phyloP scores from a whole-genome alignment of 2,113 vertebrate genomes.

The Craseonycteris thonglongyai region DNA sequence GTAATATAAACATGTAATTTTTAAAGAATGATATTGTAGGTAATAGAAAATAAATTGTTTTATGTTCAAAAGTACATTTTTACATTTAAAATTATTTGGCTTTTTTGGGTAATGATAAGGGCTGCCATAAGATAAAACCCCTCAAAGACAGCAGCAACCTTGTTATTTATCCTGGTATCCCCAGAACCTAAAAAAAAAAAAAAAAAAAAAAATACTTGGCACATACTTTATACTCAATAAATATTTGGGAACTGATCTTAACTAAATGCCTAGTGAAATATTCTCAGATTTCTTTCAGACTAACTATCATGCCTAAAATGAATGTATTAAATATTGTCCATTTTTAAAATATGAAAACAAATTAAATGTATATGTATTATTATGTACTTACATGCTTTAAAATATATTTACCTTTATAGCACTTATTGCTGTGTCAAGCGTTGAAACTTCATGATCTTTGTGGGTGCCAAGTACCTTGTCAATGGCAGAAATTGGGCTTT shows the following conservation, averaged over 20 bases:
- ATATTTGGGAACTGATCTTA: not conserved
- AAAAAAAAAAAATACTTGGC: not conserved
- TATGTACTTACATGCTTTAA: not conserved
- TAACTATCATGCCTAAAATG: not conserved
- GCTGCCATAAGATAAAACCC: not conserved
- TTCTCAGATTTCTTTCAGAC: not conserved
- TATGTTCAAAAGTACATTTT: not conserved
- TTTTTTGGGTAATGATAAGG: not conserved
- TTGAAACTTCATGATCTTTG: slow-evolving; percentile 84
- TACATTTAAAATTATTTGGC: slow-evolving; percentile 1
- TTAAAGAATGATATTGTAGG: slow-evolving; percentile 25
- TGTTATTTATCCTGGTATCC: not conserved
- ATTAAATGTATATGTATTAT: not conserved
- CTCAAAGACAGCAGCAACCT: not conserved
- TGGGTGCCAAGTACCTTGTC: slow-evolving; percentile 84
- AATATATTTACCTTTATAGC: slow-evolving; percentile 87
- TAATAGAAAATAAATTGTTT: not conserved
- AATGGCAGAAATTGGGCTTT: slow-evolving; percentile 84
- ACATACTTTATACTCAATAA: not conserved
- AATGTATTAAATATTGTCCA: not conserved
- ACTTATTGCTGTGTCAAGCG: slow-evolving; percentile 85
- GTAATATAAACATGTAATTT: not conserved
- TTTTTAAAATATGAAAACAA: slow-evolving; percentile 28
- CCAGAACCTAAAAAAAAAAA: not conserved
- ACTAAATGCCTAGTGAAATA: slow-evolving; percentile 20